Conservation (phyloP, 1,140 invertebrate genomes). For the Triops cancriformis region DNA sequence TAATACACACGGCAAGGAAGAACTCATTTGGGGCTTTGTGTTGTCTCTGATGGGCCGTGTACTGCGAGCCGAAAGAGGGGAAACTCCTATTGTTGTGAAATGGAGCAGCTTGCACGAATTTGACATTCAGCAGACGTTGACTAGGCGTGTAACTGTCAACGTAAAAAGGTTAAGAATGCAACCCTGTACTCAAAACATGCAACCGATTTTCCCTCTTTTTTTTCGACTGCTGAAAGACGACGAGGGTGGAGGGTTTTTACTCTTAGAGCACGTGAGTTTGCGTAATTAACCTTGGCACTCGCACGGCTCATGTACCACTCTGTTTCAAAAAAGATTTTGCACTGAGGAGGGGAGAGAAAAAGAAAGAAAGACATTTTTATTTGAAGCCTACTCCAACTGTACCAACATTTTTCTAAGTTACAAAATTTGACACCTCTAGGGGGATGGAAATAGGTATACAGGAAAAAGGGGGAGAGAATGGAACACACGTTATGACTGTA, state of each 20-base stretch:
- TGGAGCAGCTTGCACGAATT: slow-evolving; percentile 9
- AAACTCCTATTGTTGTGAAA: slow-evolving; percentile 10
- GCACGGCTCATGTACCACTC: background rate
- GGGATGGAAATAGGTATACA: background rate
- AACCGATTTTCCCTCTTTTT: background rate
- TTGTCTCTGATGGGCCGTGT: background rate
- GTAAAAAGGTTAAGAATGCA: background rate
- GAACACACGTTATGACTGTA: background rate
- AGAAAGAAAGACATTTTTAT: background rate
- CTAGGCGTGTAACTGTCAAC: background rate
- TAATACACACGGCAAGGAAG: background rate
- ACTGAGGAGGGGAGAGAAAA: background rate
- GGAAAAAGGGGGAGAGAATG: background rate
- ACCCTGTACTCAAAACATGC: background rate
- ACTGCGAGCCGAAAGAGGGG: background rate
- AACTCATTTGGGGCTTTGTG: background rate
- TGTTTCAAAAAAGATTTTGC: background rate
- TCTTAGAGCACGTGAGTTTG: background rate
- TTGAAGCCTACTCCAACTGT: background rate
- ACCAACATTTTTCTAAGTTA: background rate
- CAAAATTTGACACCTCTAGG: background rate
- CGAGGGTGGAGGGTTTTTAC: background rate
- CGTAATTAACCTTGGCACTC: background rate
- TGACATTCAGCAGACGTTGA: slow-evolving; percentile 10
- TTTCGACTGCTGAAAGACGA: background rate